phyloP scores from a whole-genome alignment of 2,888 invertebrate species.

The Hydropsyche betteni region DNA sequence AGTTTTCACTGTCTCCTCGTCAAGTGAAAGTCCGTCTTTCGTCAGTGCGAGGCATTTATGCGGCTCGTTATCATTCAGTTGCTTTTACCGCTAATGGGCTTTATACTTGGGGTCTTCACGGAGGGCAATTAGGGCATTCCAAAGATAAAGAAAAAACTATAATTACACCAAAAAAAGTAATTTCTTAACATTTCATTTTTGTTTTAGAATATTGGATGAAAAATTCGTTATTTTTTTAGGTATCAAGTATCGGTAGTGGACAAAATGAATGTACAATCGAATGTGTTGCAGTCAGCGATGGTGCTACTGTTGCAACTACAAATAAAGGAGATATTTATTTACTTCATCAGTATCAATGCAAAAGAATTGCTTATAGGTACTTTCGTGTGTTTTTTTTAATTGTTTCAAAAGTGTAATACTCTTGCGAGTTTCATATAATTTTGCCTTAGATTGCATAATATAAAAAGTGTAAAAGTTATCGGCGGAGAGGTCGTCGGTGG shows the following conservation, averaged over 20 bases:
- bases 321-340: slow-evolving; percentile 74
- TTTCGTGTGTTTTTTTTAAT: too few species aligned
- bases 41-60: slow-evolving; percentile 67
- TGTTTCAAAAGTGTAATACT: too few species aligned
- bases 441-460: slow-evolving; percentile 56
- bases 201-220: not conserved
- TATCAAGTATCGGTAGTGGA: slow-evolving; percentile 60
- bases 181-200: not conserved
- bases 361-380: slow-evolving; percentile 72
- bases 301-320: slow-evolving; percentile 73
- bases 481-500: slow-evolving; percentile 61
- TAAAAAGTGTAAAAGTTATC: slow-evolving; percentile 60
- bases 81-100: slow-evolving; percentile 70
- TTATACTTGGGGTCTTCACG: slow-evolving; percentile 84
- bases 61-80: slow-evolving; percentile 77
- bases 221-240: slow-evolving; percentile 54
- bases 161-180: slow-evolving; percentile 62
- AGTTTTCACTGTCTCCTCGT: slow-evolving; percentile 61
- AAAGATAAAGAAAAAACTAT: slow-evolving; percentile 61
- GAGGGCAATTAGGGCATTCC: slow-evolving; percentile 81
- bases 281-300: slow-evolving; percentile 71
- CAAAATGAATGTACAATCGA: slow-evolving; percentile 64
- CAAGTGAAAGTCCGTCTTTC: slow-evolving; percentile 57
- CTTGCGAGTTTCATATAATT: not conserved
- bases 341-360: slow-evolving; percentile 74